These are phyloP conservation scores for Enteromius treurensis DNA, from an alignment of 2,797 vertebrate species.

Conservation along the genomic window DNA sequence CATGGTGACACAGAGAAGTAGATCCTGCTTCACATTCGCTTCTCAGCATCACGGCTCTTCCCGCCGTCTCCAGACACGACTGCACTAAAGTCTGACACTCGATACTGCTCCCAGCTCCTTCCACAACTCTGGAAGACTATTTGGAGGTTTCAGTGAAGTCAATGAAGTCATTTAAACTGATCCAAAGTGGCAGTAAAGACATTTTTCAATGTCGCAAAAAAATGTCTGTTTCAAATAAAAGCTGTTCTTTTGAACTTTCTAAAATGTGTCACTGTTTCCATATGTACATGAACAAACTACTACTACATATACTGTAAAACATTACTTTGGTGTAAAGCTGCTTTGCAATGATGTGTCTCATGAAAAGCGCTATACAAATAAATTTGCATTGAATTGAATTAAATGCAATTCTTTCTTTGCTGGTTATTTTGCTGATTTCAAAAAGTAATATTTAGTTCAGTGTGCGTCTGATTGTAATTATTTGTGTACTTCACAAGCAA, in stretches of 20 bases:
- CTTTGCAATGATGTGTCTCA: too few species aligned
- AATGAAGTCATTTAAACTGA: neutral
- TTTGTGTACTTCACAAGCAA: too few species aligned
- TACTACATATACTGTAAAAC: too few species aligned
- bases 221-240: neutral
- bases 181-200: neutral
- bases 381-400: too few species aligned
- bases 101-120: neutral
- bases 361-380: too few species aligned
- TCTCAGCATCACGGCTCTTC: neutral
- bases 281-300: too few species aligned
- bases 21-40: constrained; percentile 9
- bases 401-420: too few species aligned
- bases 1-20: constrained; percentile 1
- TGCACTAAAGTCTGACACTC: neutral
- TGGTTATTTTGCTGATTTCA: too few species aligned
- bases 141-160: neutral
- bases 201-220: neutral
- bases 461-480: too few species aligned
- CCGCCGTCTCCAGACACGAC: neutral
- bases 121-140: neutral
- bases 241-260: neutral
- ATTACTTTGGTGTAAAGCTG: too few species aligned
- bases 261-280: neutral
- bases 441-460: neutral